Conservation (phyloP, 2,888 invertebrate genomes). For the Agrotis ipsilon region DNA sequence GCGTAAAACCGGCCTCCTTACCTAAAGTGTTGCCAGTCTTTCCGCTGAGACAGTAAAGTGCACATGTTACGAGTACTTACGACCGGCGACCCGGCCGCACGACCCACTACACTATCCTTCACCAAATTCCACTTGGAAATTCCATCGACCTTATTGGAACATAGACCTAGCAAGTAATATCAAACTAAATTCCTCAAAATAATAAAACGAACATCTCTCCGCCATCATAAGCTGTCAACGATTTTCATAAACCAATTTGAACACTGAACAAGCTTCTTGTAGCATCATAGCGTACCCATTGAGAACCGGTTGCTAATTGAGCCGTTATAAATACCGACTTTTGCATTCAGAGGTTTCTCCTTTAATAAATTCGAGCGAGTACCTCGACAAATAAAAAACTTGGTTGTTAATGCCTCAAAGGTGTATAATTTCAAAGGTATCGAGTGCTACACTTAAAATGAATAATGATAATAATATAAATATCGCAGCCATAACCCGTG, state of each 20-base stretch:
- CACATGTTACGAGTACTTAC: slow-evolving; percentile 80
- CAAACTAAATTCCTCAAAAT: slow-evolving; percentile 31
- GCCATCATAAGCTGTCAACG: slow-evolving; percentile 71
- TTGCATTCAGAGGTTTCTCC: slow-evolving; percentile 69
- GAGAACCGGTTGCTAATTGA: slow-evolving; percentile 78
- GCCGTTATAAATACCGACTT: slow-evolving; percentile 75
- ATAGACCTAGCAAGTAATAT: slow-evolving; percentile 34
- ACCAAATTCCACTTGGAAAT: slow-evolving; percentile 38
- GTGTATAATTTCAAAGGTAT: slow-evolving; percentile 75
- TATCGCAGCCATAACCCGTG: slow-evolving; percentile 68
- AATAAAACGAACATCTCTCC: slow-evolving; percentile 23
- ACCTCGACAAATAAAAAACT: slow-evolving; percentile 59
- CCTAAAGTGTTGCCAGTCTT: slow-evolving; percentile 72
- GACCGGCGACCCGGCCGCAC: slow-evolving; percentile 62
- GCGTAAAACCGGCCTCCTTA: slow-evolving; percentile 61
- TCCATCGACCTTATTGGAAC: slow-evolving; percentile 45
- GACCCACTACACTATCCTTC: slow-evolving; percentile 43
- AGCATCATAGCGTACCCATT: slow-evolving; percentile 68
- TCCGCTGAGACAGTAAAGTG: slow-evolving; percentile 78
- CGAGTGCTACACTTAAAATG: slow-evolving; percentile 79
- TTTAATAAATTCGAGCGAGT: slow-evolving; percentile 66
- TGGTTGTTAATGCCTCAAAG: slow-evolving; percentile 68
- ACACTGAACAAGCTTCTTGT: slow-evolving; percentile 66
- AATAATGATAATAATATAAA: slow-evolving; percentile 77
- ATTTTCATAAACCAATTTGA: slow-evolving; percentile 76